Conservation (phyloP, 2,113 vertebrate genomes). For the Muntiacus reevesi region DNA sequence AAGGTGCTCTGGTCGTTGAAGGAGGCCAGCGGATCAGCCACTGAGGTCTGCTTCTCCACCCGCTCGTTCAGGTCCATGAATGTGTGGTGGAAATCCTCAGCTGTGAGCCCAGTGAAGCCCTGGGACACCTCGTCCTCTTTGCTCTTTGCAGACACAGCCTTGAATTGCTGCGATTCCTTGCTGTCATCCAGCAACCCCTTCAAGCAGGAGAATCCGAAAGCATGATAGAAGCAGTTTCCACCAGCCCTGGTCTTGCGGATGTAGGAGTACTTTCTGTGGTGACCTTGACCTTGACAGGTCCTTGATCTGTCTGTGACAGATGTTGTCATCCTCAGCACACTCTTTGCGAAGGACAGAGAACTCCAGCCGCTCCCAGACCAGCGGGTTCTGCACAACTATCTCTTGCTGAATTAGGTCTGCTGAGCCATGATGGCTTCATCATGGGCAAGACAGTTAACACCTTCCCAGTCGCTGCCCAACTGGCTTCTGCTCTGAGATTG, state of each 20-base stretch:
- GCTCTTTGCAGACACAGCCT: conserved; percentile 91
- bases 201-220: conserved; percentile 93
- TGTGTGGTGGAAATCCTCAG: conserved; percentile 94
- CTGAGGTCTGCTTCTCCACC: conserved; percentile 89
- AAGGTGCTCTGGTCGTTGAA: conserved; percentile 96
- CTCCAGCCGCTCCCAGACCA: conserved; percentile 92
- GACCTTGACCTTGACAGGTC: conserved; percentile 67
- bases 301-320: conserved; percentile 96
- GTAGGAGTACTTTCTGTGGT: conserved; percentile 91
- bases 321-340: conserved; percentile 88
- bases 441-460: conserved; percentile 91
- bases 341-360: conserved; percentile 89
- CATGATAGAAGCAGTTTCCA: conserved; percentile 94
- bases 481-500: neutral
- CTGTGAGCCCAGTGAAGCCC: conserved; percentile 94
- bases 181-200: conserved; percentile 91
- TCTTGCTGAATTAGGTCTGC: conserved; percentile 94
- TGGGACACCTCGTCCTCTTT: conserved; percentile 92
- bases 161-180: conserved; percentile 94
- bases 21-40: conserved; percentile 86
- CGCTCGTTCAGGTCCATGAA: conserved; percentile 94
- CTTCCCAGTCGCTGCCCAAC: conserved; percentile 57
- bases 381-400: conserved; percentile 93
- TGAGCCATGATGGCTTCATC: conserved; percentile 96
- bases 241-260: conserved; percentile 93